phyloP scores from a whole-genome alignment of 2,797 vertebrate species.

The Artibeus lituratus region DNA sequence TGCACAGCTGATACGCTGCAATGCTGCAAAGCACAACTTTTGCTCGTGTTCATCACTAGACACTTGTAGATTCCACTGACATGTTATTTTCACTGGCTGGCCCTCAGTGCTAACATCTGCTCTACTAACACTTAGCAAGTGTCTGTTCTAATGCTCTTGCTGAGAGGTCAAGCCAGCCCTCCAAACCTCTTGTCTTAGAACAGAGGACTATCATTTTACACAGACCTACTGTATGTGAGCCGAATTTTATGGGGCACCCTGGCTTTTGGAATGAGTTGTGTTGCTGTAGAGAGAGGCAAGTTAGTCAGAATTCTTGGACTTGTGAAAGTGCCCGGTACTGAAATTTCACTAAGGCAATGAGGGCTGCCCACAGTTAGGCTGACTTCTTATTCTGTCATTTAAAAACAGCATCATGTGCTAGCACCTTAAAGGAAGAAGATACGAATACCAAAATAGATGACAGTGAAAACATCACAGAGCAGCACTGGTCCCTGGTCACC shows the following conservation, averaged over 20 bases:
- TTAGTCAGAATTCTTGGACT: neutral
- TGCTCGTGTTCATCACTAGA: neutral
- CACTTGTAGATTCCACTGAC: neutral
- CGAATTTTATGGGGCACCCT: neutral
- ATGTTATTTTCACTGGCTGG: neutral
- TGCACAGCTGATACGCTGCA: neutral
- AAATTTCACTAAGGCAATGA: neutral
- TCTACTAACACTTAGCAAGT: neutral
- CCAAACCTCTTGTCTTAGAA: neutral
- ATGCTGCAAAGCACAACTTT: neutral
- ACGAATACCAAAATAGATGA: neutral
- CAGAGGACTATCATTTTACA: neutral
- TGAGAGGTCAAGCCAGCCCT: neutral
- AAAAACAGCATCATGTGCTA: neutral
- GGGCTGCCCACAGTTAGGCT: neutral
- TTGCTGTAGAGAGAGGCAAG: neutral
- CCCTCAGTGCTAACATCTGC: neutral
- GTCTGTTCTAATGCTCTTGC: neutral
- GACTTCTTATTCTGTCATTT: neutral
- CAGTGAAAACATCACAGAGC: neutral
- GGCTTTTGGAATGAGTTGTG: neutral
- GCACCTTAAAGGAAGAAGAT: neutral
- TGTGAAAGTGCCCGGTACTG: neutral
- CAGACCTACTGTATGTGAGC: neutral
- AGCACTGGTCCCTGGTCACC: neutral